Conservation (phyloP, 2,113 vertebrate species). For the Poeciliopsis turrubarensis region DNA sequence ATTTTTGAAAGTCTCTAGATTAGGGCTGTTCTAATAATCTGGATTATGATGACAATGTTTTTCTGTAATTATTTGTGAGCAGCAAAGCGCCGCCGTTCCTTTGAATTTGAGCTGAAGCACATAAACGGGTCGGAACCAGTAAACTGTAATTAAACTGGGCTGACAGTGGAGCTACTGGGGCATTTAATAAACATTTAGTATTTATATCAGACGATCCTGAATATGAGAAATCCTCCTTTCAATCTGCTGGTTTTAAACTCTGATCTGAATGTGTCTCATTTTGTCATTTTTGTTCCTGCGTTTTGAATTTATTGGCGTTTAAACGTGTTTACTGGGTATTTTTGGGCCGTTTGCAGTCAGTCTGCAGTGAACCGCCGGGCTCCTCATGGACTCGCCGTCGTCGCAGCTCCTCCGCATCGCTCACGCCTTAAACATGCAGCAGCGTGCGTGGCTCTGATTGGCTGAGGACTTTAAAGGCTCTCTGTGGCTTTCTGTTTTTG, state of each 20-base stretch:
- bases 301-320: not conserved
- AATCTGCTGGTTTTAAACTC: too few relatives aligned
- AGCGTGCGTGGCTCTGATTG: not conserved
- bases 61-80: too few relatives aligned
- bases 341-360: not conserved
- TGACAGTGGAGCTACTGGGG: not conserved
- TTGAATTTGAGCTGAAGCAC: too few relatives aligned
- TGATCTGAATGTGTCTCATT: too few relatives aligned
- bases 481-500: conserved; percentile 8
- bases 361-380: too few relatives aligned
- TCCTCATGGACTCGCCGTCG: not conserved
- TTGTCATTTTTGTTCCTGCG: not conserved
- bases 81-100: too few relatives aligned
- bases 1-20: too few relatives aligned
- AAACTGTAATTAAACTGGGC: not conserved
- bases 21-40: too few relatives aligned
- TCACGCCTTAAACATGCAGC: not conserved
- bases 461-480: conserved; percentile 20
- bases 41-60: too few relatives aligned
- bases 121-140: not conserved
- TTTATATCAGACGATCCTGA: too few relatives aligned
- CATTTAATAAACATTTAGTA: not conserved
- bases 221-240: too few relatives aligned
- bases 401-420: not conserved
- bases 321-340: not conserved